Evolutionary conservation across 1,140 invertebrate genomes (phyloP).

Genomic region (Himalopsyche phryganea): DNA sequence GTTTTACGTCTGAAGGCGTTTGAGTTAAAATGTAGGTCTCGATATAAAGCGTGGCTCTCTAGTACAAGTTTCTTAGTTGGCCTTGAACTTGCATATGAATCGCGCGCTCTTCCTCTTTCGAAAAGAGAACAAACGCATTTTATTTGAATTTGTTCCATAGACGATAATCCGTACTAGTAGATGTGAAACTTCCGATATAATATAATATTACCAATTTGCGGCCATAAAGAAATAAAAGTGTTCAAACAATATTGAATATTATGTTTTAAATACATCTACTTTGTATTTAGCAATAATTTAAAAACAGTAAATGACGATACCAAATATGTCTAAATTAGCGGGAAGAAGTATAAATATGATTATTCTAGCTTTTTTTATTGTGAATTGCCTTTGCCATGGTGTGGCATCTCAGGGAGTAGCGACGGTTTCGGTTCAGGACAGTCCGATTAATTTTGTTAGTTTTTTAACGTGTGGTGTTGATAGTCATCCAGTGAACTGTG

Average conservation of each 20-base stretch:
- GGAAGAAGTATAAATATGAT: too few relatives aligned
- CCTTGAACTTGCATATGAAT: slow-evolving; percentile 1
- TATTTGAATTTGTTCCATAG: neutral
- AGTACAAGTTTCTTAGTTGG: neutral
- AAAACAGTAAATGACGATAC: too few relatives aligned
- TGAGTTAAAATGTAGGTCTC: neutral
- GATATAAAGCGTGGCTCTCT: slow-evolving; percentile 1
- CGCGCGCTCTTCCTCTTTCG: neutral
- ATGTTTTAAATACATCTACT: too few relatives aligned
- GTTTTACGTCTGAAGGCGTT: neutral
- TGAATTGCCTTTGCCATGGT: neutral
- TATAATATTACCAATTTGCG: too few relatives aligned
- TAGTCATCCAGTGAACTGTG: slow-evolving; percentile 15
- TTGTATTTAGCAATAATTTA: too few relatives aligned
- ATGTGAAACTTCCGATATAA: too few relatives aligned
- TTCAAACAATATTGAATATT: too few relatives aligned
- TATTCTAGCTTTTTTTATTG: neutral
- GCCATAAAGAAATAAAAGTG: too few relatives aligned
- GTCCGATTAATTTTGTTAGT: slow-evolving; percentile 3
- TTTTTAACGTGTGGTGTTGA: slow-evolving; percentile 17
- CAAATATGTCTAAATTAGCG: too few relatives aligned
- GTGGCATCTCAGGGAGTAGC: neutral
- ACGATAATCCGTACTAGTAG: neutral
- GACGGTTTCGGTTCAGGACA: neutral
- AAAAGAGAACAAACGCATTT: neutral